phyloP scores from a whole-genome alignment of 2,113 vertebrate genomes.

The Eleginops maclovinus region DNA sequence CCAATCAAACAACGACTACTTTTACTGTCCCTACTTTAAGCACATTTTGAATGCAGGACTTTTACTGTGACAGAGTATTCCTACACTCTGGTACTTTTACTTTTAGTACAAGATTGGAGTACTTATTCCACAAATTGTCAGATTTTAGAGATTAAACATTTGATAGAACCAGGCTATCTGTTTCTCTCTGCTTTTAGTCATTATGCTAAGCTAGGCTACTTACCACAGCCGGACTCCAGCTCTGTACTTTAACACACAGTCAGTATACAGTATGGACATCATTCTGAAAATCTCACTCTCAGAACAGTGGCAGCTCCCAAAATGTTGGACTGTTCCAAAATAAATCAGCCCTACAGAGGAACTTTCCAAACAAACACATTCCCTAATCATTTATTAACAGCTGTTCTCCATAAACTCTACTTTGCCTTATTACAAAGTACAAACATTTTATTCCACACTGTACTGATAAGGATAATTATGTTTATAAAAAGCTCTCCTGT shows the following conservation, averaged over 20 bases:
- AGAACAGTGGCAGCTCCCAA: no score
- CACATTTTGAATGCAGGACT: no score
- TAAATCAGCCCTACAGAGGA: neutral
- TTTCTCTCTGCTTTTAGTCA: neutral
- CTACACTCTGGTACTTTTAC: no score
- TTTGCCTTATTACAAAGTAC: slow-evolving; percentile 4
- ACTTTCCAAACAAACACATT: neutral
- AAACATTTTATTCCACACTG: neutral
- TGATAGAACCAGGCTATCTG: no score
- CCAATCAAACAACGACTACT: no score
- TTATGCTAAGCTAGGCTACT: neutral
- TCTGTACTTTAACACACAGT: neutral
- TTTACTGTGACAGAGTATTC: no score
- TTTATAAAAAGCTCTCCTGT: neutral
- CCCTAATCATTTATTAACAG: neutral
- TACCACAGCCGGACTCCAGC: neutral
- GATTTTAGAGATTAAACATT: neutral
- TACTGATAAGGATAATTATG: neutral
- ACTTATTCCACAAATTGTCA: neutral
- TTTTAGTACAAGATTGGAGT: no score
- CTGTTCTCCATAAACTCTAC: neutral
- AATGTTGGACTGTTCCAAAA: neutral
- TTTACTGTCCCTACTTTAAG: no score
- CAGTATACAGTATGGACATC: no score
- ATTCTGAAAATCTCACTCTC: neutral